phyloP scores from a whole-genome alignment of 2,797 vertebrate genomes.

The Chromis chromis region DNA sequence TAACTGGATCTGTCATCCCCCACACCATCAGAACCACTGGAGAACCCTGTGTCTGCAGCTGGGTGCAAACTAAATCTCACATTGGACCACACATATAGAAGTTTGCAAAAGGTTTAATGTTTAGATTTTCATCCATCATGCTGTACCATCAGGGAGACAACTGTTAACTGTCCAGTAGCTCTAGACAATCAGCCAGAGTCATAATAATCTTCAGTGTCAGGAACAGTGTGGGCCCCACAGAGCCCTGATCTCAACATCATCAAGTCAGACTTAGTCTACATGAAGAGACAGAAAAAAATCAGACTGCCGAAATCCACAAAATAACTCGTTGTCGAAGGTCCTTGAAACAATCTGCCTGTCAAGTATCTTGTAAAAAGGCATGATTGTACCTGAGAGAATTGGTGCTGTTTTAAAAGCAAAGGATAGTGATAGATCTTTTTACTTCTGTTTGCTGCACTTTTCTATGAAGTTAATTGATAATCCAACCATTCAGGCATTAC shows the following conservation, averaged over 20 bases:
- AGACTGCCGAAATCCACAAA: background rate
- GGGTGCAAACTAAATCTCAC: background rate
- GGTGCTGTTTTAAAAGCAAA: background rate
- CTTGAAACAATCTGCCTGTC: background rate
- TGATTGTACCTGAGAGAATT: background rate
- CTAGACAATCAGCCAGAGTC: background rate
- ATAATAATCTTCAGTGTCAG: too few species aligned
- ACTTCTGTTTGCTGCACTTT: background rate
- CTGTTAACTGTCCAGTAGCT: background rate
- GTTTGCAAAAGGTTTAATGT: background rate
- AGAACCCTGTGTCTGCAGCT: constrained; percentile 8
- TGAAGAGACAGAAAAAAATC: background rate
- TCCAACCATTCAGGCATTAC: background rate
- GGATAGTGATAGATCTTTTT: background rate
- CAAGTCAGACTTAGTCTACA: too few species aligned
- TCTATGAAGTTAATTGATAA: background rate
- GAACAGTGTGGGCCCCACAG: too few species aligned
- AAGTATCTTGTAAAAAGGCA: background rate
- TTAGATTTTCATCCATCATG: background rate
- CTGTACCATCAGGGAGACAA: too few species aligned
- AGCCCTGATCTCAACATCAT: too few species aligned
- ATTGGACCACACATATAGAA: background rate
- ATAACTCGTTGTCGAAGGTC: background rate
- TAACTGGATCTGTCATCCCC: constrained; percentile 38
- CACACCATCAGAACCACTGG: background rate